A percentile compares a stretch with the other conserved stretches of the same genome.
phyloP scores from a whole-genome alignment of 2,113 vertebrate species.

The Heptranchias perlo region DNA sequence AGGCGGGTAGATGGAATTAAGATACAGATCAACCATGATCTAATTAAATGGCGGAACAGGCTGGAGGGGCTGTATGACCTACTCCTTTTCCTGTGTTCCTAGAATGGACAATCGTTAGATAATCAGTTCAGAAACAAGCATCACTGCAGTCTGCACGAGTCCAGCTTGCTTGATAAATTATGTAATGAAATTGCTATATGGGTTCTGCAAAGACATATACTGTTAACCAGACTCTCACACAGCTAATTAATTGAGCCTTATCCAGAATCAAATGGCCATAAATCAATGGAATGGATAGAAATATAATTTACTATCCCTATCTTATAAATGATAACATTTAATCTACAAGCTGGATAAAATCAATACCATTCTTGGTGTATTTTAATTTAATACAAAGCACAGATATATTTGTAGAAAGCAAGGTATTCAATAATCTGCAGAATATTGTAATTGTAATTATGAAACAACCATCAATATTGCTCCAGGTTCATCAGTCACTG shows the following conservation, averaged over 20 bases:
- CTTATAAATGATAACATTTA: constrained; percentile 29
- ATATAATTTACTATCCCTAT: not conserved
- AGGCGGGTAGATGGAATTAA: no score
- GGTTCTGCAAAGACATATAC: not conserved
- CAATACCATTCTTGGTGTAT: not conserved
- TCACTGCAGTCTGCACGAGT: not conserved
- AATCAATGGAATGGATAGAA: constrained; percentile 31
- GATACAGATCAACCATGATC: no score
- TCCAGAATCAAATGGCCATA: not conserved
- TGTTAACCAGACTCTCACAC: not conserved
- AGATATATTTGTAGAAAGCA: not conserved
- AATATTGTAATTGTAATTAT: not conserved
- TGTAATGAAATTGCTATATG: not conserved
- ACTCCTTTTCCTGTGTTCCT: no score
- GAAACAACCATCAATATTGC: not conserved
- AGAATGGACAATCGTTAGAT: not conserved
- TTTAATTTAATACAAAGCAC: not conserved
- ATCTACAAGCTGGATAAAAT: not conserved
- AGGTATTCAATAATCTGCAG: not conserved
- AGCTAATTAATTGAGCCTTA: not conserved
- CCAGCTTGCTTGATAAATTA: not conserved
- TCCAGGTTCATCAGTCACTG: not conserved
- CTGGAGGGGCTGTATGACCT: no score
- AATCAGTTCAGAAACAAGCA: not conserved
- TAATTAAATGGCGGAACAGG: no score